A percentile compares a stretch with the other conserved stretches of the same genome.
phyloP scores from a whole-genome alignment of 2,888 invertebrate genomes.

The Alcis repandata region DNA sequence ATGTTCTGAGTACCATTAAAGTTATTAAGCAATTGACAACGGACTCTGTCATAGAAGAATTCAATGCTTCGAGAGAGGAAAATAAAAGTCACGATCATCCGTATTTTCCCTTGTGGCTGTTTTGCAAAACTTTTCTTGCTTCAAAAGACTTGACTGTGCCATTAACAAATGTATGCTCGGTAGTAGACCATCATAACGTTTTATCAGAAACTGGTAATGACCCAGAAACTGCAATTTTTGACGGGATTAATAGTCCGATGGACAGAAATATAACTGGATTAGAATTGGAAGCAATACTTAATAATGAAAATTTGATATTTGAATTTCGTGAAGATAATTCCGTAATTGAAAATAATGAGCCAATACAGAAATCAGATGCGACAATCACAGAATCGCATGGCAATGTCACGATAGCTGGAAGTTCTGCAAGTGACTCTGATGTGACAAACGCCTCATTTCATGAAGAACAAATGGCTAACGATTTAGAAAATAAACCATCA shows the following conservation, averaged over 20 bases:
- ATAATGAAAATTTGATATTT: slow-evolving; percentile 11
- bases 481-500: not conserved
- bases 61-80: slow-evolving; percentile 10
- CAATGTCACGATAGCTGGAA: not conserved
- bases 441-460: slow-evolving; percentile 1
- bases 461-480: slow-evolving; percentile 1
- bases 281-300: slow-evolving; percentile 13
- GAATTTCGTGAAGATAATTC: slow-evolving; percentile 1
- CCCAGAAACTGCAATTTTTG: slow-evolving; percentile 12
- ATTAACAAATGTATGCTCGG: slow-evolving; percentile 11
- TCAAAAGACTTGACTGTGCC: slow-evolving; percentile 13
- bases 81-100: slow-evolving; percentile 13
- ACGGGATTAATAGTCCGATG: slow-evolving; percentile 13
- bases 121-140: slow-evolving; percentile 11
- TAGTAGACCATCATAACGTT: slow-evolving; percentile 12
- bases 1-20: slow-evolving; percentile 10
- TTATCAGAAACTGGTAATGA: slow-evolving; percentile 11
- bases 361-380: slow-evolving; percentile 1
- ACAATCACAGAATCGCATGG: slow-evolving; percentile 1
- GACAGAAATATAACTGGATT: slow-evolving; percentile 10
- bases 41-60: slow-evolving; percentile 12
- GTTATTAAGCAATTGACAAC: slow-evolving; percentile 10
- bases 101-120: slow-evolving; percentile 12
- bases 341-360: not conserved
- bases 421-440: slow-evolving; percentile 1